Evolutionary conservation across 2,888 invertebrate species (phyloP).

Genomic region (Orthonychiurus folsomi): DNA sequence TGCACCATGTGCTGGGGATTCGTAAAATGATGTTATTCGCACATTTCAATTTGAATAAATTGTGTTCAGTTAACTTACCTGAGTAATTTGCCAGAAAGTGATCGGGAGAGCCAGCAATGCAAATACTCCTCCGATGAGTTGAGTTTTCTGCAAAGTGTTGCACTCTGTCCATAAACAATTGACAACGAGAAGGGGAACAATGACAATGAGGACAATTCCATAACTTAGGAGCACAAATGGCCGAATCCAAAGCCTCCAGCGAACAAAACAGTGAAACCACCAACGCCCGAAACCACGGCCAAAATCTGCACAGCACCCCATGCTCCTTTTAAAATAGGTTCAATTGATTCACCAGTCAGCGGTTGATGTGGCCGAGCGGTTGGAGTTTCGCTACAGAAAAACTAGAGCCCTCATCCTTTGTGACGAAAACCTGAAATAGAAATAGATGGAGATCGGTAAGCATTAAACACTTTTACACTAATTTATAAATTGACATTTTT

Average conservation of each 20-base stretch:
- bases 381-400: too few species aligned
- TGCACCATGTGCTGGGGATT: conserved; percentile 90
- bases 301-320: not conserved
- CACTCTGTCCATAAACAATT: conserved; percentile 48
- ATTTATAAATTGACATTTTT: too few species aligned
- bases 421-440: too few species aligned
- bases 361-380: too few species aligned
- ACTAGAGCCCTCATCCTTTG: too few species aligned
- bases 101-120: conserved; percentile 82
- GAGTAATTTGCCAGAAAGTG: conserved; percentile 86
- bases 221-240: conserved; percentile 73
- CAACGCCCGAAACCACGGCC: not conserved
- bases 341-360: too few species aligned
- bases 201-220: conserved; percentile 66
- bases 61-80: too few species aligned
- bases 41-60: too few species aligned
- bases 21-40: too few species aligned
- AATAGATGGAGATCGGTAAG: too few species aligned
- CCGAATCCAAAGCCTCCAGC: conserved; percentile 83
- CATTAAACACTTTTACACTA: too few species aligned
- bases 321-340: not conserved
- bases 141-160: conserved; percentile 28
- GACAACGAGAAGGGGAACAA: conserved; percentile 72
- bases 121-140: conserved; percentile 56
- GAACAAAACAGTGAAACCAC: conserved; percentile 15